Percentiles rank a stretch among this genome's conserved stretches.
phyloP scores from a whole-genome alignment of 1,140 invertebrate genomes.

The Centruroides sculpturatus region DNA sequence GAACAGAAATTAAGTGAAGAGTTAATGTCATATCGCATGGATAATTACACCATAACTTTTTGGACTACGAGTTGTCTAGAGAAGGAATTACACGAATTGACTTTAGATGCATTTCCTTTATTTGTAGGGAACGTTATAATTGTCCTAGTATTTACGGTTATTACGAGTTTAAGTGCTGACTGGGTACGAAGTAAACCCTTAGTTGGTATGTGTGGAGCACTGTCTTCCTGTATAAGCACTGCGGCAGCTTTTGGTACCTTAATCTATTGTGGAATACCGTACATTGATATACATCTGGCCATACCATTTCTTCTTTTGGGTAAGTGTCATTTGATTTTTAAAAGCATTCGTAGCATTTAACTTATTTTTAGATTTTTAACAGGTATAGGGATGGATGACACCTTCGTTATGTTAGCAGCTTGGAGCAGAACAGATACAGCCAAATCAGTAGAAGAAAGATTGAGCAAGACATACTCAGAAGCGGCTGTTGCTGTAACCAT shows the following conservation, averaged over 20 bases:
- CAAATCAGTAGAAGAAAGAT: constrained; percentile 61
- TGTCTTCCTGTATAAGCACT: constrained; percentile 77
- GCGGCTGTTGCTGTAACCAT: constrained; percentile 95
- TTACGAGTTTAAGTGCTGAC: constrained; percentile 57
- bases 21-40: constrained; percentile 57
- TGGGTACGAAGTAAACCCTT: constrained; percentile 78
- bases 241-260: constrained; percentile 74
- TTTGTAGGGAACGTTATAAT: constrained; percentile 69
- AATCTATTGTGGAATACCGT: constrained; percentile 74
- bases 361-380: constrained; percentile 7
- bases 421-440: constrained; percentile 71
- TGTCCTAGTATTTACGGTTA: constrained; percentile 44
- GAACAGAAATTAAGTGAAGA: constrained; percentile 63
- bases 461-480: constrained; percentile 75
- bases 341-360: no score
- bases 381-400: constrained; percentile 95
- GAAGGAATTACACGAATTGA: constrained; percentile 75
- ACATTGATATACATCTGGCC: constrained; percentile 88
- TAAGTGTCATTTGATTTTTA: constrained; percentile 35
- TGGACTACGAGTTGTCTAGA: constrained; percentile 74
- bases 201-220: constrained; percentile 72
- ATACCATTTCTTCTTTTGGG: constrained; percentile 89
- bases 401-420: constrained; percentile 87
- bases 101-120: constrained; percentile 69
- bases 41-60: constrained; percentile 61